Evolutionary conservation across 2,113 vertebrate genomes (phyloP).

Genomic region (Megaleporinus macrocephalus): DNA sequence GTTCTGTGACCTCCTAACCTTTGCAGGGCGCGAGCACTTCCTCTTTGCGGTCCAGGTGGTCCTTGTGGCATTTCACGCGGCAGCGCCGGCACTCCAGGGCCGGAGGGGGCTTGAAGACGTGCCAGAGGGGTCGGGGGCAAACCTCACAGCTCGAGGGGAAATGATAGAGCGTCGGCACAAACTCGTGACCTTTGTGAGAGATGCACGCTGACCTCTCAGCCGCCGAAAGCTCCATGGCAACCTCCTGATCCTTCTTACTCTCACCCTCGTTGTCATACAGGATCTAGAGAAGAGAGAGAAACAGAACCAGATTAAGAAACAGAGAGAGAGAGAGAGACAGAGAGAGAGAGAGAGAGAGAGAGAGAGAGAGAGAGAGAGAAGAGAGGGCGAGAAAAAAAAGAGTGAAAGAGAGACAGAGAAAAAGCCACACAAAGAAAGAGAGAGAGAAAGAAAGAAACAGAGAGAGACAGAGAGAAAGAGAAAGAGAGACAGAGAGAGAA

Average conservation of each 20-base stretch:
- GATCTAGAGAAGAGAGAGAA: conserved; percentile 75
- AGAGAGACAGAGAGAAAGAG: too few species aligned
- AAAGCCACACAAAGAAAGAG: too few species aligned
- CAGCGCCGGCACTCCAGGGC: conserved; percentile 95
- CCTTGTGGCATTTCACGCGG: conserved; percentile 95
- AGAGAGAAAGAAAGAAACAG: too few species aligned
- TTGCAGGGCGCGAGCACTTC: conserved; percentile 93
- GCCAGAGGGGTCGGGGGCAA: conserved; percentile 91
- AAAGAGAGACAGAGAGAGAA: too few species aligned
- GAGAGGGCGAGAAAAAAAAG: too few species aligned
- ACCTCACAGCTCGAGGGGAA: conserved; percentile 96
- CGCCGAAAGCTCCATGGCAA: conserved; percentile 76
- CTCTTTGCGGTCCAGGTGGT: conserved; percentile 94
- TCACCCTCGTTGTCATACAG: conserved; percentile 96
- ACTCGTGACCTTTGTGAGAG: conserved; percentile 95
- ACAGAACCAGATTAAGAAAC: neutral
- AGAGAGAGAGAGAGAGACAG: neutral
- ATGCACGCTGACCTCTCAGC: conserved; percentile 89
- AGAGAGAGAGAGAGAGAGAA: too few species aligned
- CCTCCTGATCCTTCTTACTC: conserved; percentile 91
- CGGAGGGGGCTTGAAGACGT: conserved; percentile 94
- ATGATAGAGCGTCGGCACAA: conserved; percentile 95
- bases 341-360: too few species aligned
- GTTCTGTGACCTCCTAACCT: conserved; percentile 73
- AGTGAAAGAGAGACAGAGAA: too few species aligned